Base-by-base conservation (phyloP, 2,888 invertebrate species). In the Lepas anatifera region DNA sequence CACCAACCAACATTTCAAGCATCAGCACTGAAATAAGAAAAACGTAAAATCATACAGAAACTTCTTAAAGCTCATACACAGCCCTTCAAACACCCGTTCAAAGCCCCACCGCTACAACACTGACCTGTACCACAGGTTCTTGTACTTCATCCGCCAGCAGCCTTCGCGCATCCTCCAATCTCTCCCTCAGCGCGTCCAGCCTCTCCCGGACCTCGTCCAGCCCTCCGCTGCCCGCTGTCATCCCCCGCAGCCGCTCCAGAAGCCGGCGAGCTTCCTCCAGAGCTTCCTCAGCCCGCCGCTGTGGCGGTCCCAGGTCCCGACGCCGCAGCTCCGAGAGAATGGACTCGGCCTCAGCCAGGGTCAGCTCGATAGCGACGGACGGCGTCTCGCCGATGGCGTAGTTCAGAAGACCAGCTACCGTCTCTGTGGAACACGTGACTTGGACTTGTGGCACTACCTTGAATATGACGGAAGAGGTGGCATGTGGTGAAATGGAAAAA, bases 261-360 rank as follows among this genome's bases (percentile, higher is more conserved):
- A 78, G 71, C 72, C 71, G 66, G 72, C 48, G 13, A 70, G 50
- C 70, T 66, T 41, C 73, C 75, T 70, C 71, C 11, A 76, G 70
- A 68, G 76, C 77, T 48, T 73, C 68, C n/a, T 75, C 73, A 10
- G 77, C 76, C 46, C 75, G 70, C 22, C 73, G 71, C 63, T 73
- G 72, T 52, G 75, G 68, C 11, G 74, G 74, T 58, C 75, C 75
- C 69, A 80, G 76, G 72, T 80, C 76, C 11, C 76, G 74, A 37
- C 74, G 75, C 70, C 77, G 75, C 3, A 81, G 77, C 69, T 77
- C 75, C 35, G 76, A 74, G 18, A 81, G 74, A 37, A 80, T 78
- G 71, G 76, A 76, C 70, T 77, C 77, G 3, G 81, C 80, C 74
- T 82, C 81, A 35, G 75, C 73, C 70, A 80, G 72, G 16, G 79